Evolutionary conservation across 2,797 vertebrate genomes (phyloP).

Genomic region (Enoplosus armatus): DNA sequence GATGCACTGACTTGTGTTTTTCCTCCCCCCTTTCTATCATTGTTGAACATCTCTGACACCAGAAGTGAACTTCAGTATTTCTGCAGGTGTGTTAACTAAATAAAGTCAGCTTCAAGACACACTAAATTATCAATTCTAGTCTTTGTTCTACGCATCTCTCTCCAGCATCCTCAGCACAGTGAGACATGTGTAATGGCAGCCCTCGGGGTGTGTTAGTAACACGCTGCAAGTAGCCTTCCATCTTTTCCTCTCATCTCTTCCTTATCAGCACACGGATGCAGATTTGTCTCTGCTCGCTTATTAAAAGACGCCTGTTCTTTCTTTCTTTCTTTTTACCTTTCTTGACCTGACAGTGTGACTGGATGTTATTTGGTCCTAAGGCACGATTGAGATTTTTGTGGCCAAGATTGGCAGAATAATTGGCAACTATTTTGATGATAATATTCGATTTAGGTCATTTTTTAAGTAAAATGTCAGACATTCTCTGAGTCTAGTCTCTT

Average conservation of each 20-base stretch:
- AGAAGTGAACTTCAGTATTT: conserved; percentile 28
- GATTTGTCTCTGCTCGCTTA: conserved; percentile 53
- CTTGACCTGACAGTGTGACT: conserved; percentile 39
- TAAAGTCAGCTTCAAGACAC: conserved; percentile 52
- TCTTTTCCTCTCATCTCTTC: conserved; percentile 57
- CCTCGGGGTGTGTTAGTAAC: conserved; percentile 48
- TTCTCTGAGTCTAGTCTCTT: neutral
- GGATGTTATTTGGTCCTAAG: conserved; percentile 43
- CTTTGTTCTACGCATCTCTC: conserved; percentile 57
- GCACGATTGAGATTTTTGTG: conserved; percentile 13
- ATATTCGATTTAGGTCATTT: neutral
- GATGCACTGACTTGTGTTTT: conserved; percentile 7
- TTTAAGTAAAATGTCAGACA: neutral
- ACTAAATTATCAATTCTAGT: conserved; percentile 54
- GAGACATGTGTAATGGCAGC: conserved; percentile 56
- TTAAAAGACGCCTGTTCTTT: conserved; percentile 44
- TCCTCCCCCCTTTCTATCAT: conserved; percentile 7
- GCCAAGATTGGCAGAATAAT: too few species aligned
- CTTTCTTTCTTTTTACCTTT: conserved; percentile 26
- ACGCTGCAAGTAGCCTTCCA: conserved; percentile 51
- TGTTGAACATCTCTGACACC: conserved; percentile 43
- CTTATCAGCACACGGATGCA: conserved; percentile 68
- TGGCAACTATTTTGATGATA: neutral
- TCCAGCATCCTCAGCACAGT: conserved; percentile 41
- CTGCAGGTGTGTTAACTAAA: conserved; percentile 21